Base-by-base conservation (phyloP, 2,113 vertebrate species). In the Centropristis striata region DNA sequence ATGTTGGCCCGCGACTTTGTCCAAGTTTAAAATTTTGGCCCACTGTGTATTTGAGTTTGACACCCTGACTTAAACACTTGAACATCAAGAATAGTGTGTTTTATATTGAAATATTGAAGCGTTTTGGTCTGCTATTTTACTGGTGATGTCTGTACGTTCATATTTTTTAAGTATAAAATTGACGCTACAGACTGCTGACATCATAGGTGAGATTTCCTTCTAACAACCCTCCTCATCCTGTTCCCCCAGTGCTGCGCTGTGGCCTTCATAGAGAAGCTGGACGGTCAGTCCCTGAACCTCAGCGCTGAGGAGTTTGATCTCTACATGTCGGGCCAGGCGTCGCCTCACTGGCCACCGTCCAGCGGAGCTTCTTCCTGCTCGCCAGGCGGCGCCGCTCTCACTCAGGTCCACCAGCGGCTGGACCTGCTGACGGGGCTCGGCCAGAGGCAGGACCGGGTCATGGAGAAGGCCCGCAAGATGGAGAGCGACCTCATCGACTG, bases 201-300 rank as follows among this genome's bases (percentile, higher is more conserved):
- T 50, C 32, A 16, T 4, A 42, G 28, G 9, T 28, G 25, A 70
- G 28, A 20, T 46, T 37, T 53, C 4, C 8, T 28, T 14, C 36
- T 69, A 77, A 68, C 61, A 23, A 64, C 8, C 37, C 20, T 21
- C 14, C 14, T 1, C 36, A 2, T 42, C 15, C 21, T 23, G n/a
- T 61, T 28, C 80, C 84, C 59, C 6, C 81, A 99, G 98, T 99
- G 98, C 87, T 99, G 98, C 36, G 97, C 97, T 0, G 97, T 99
- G 88, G 96, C 98, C 73, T 99, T 99, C 94, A 99, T 99, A 68
- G 98, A 99, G 90, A 99, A 99, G 80, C 90, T 99, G 78, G 98
- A 99, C 13, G 98, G 95, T 50, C 97, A 98, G 90, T 98, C 97
- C 39, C 90, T 99, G 75, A 99, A 99, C 69, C 90, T 99, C 63